Evolutionary conservation across 2,113 vertebrate genomes (phyloP), one percentile per base, ranked within the genome.

Genomic region (Odontophorus gujanensis): DNA sequence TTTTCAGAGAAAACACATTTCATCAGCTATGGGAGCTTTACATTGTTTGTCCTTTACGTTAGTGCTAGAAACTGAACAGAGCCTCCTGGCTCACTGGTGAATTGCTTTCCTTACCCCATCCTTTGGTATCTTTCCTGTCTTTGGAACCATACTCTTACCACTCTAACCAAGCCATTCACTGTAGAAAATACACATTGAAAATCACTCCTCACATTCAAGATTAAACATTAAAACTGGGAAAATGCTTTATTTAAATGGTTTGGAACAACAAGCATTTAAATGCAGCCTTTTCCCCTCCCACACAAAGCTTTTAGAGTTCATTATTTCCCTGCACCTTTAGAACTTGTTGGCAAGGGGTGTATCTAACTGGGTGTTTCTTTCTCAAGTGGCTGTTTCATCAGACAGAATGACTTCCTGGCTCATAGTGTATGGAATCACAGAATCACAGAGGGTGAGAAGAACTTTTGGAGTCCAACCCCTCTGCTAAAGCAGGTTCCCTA

Each of bases 21-120:
- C 21, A 40, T 61, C 47, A 79, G 47, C 61, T 63, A 12, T 32
- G 51, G 22, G 11, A 18, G 30, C 28, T 59, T n/a, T 16, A 45
- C 42, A 20, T 28, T 18, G n/a, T n/a, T 28, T 14, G 34, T 25
- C 14, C 16, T 18, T 57, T 13, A 28, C 8, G 14, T 21, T 43
- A 51, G 26, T 15, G n/a, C 16, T 42, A 65, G 21, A 40, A 65
- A 79, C 9, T 42, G 24, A 58, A 28, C 10, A 12, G 0, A 1
- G n/a, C 17, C 5, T 26, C 11, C 8, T 28, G 13, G 6, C 7
- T 43, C 8, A 42, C 6, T 74, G 20, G 28, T 18, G 34, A 63
- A 15, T 20, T 66, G 2, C 45, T 74, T n/a, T 71, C 7, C 26
- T 91, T 34, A 24, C 5, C 11, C 9, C 1, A 7, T 34, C 14